Evolutionary conservation across 2,888 invertebrate genomes (phyloP), one percentile per base, ranked within the genome.

Genomic region (Cataglyphis cursor): DNA sequence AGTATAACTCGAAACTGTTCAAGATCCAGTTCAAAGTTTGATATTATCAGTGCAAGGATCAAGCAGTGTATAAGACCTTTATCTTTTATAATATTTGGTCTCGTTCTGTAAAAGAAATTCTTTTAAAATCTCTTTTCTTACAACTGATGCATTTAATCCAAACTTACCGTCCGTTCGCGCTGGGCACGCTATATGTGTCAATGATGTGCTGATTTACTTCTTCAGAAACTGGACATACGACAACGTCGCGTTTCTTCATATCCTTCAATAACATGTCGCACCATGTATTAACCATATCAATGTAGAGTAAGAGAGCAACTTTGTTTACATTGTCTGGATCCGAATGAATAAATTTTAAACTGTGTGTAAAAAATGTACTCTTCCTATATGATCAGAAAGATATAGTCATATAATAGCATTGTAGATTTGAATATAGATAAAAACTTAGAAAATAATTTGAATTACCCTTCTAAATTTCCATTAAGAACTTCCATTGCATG

Each of bases 21-120:
- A 35, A 94, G 64, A 73, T 94, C 90, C 5, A 95, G 83, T 8
- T 72, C 83, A 66, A 88, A 95, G 74, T 94, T 90, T 21, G 85
- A 90, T 81, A 93, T 86, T 18, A 91, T 90, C 12, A 95, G 44
- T 18, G 88, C 91, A 28, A 95, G 73, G 64, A 95, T 91, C 65
- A 95, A 89, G 41, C 93, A 93, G 51, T 95, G 93, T 12, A 93
- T 82, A 35, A 94, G 84, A 51, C 91, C 94, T 89, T 94, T 95
- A 59, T 95, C 94, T 76, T 87, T 92, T 83, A 93, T 88, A 41
- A 82, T 92, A 28, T 81, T 90, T 21, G 95, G 94, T 18, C 95
- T 91, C 82, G 74, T 76, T 76, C 95, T 95, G 78, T 38, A 91
- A 93, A 82, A 31, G 12, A 38, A 15, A 38, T 59, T 62, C n/a